Evolutionary conservation across 1,140 invertebrate genomes (phyloP), one percentile per base, ranked within the genome.

Genomic region (Heliconius eleuchia): DNA sequence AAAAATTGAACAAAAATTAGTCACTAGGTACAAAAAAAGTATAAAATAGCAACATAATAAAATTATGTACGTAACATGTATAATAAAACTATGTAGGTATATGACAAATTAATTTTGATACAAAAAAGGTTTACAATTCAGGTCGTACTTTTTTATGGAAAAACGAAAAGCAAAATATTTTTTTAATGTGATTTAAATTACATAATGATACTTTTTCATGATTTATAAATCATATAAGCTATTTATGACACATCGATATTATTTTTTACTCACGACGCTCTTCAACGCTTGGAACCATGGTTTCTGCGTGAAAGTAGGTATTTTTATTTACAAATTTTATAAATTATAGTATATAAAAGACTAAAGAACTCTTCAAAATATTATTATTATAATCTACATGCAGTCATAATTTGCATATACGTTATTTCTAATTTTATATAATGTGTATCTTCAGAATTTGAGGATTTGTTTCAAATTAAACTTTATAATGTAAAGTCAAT

Each of bases 271-370:
- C 82, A 93, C 92, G 80, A 93, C 92, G 77, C 82, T 91, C 83
- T 93, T 93, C 80, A 93, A 82, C 3, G 90, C 88, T 89, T 93
- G 91, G 87, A 89, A 92, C 91, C 91, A 92, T 71, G 90, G 89
- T 87, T 93, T 93, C 90, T 92, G 88, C 46, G 76, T 74, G 82
- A 82, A 83, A 30, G 30, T 57, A 57, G n/a, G 55, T 23, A 23
- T 13, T 66, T 66, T 30, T 5, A 66, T 66, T 30, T 30, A 66
- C n/a, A 60, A 6, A 8, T 55, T 7, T n/a, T 46, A 46, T 46
- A 16, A 46, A 46, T 16, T 46, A 46, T 46, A 46, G 42, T 46
- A 46, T 3, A 46, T 46, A 16, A 46, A 46, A 46, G 3, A 46
- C 42, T 46, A 46, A 46, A 46, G 13, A 46, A 46, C 42, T 46